phyloP scores from a whole-genome alignment of 2,888 invertebrate genomes.

The Lasioglossum marginatum region DNA sequence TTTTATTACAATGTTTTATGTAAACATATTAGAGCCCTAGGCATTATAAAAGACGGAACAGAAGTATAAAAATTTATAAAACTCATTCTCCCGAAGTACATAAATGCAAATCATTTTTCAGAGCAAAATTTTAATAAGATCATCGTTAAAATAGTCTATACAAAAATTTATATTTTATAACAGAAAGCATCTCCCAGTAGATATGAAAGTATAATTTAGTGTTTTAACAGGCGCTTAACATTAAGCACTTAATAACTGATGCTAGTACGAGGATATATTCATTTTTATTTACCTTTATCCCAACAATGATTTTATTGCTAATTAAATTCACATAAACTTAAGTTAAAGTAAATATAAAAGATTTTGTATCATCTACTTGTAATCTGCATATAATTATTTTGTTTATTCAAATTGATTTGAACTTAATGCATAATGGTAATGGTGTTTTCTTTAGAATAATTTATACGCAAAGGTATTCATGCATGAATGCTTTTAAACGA shows the following conservation, averaged over 20 bases:
- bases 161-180: slow-evolving; percentile 10
- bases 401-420: slow-evolving; percentile 24
- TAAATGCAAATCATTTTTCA: neutral
- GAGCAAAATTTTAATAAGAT: slow-evolving; percentile 63
- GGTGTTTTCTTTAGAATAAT: slow-evolving; percentile 35
- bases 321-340: neutral
- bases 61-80: neutral
- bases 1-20: neutral
- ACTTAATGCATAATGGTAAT: slow-evolving; percentile 26
- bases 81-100: slow-evolving; percentile 3
- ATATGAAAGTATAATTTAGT: slow-evolving; percentile 12
- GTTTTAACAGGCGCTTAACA: neutral
- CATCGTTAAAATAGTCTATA: neutral
- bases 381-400: neutral
- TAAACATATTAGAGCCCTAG: neutral
- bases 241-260: neutral
- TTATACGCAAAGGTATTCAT: slow-evolving; percentile 55
- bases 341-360: neutral
- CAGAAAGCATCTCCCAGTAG: slow-evolving; percentile 59
- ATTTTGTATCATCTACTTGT: neutral
- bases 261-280: neutral
- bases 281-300: neutral
- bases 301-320: neutral
- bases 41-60: neutral
- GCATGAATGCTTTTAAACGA: slow-evolving; percentile 64